phyloP scores from a whole-genome alignment of 2,113 vertebrate species.

The Scartelaos histophorus region DNA sequence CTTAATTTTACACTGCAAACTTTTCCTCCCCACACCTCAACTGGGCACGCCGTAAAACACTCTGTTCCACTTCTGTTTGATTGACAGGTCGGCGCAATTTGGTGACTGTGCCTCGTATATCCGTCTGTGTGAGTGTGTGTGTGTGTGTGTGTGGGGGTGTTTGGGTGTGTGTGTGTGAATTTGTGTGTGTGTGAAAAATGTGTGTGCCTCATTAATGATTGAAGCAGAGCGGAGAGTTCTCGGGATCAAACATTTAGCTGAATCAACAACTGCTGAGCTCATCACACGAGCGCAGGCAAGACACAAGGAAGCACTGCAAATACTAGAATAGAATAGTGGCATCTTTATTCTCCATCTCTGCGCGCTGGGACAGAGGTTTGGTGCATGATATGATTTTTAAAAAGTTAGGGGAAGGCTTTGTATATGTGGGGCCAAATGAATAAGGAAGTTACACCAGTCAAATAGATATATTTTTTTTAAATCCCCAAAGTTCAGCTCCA shows the following conservation, averaged over 20 bases:
- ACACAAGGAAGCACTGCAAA: slow-evolving; percentile 16
- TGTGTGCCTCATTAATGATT: slow-evolving; percentile 46
- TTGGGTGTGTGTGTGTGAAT: not conserved
- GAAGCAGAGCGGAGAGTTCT: slow-evolving; percentile 41
- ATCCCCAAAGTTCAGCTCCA: too few relatives aligned
- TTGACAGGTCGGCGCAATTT: slow-evolving; percentile 31
- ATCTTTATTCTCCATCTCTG: slow-evolving; percentile 9
- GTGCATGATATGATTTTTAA: not conserved
- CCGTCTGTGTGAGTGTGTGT: not conserved
- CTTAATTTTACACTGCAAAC: not conserved
- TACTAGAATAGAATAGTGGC: not conserved
- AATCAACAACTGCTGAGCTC: slow-evolving; percentile 58
- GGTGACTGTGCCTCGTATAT: slow-evolving; percentile 26
- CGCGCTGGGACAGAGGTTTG: not conserved
- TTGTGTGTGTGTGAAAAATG: too few relatives aligned
- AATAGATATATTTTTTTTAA: not conserved
- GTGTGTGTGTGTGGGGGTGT: too few relatives aligned
- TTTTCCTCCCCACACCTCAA: not conserved
- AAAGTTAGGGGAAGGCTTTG: not conserved
- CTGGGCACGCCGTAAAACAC: slow-evolving; percentile 10
- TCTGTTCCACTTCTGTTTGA: slow-evolving; percentile 31
- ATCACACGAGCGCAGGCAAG: not conserved
- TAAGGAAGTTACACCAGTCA: not conserved
- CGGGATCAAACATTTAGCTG: slow-evolving; percentile 55
- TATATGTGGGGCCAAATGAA: not conserved